These are phyloP conservation scores for Eubucco bourcierii DNA, from an alignment of 2,113 vertebrate genomes.

Conservation along the genomic window DNA sequence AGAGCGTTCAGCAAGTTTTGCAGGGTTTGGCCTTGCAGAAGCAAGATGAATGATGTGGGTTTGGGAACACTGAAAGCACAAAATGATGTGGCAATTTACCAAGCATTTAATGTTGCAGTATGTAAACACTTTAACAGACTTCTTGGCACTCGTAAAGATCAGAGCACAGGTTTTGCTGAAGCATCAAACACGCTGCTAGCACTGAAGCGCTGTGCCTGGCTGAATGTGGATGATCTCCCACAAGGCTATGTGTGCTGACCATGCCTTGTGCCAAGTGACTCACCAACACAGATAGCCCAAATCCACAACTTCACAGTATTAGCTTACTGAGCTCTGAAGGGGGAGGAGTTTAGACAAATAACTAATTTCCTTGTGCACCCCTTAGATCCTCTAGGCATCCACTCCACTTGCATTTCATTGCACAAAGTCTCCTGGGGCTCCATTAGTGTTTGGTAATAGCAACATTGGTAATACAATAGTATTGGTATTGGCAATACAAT, in stretches of 20 bases:
- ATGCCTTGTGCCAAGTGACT: not conserved
- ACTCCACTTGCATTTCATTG: not conserved
- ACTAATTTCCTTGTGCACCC: not conserved
- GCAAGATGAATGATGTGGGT: not conserved
- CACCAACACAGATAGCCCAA: not conserved
- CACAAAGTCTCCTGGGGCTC: not conserved
- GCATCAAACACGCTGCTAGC: not conserved
- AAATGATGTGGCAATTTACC: conserved; percentile 38
- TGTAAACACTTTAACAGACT: conserved; percentile 25
- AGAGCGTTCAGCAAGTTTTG: conserved; percentile 32
- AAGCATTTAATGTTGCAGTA: conserved; percentile 29
- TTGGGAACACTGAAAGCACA: not conserved
- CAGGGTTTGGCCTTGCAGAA: conserved; percentile 14
- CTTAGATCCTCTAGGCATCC: not conserved
- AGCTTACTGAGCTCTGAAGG: not conserved
- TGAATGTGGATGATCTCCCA: not conserved
- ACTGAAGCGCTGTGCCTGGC: not conserved
- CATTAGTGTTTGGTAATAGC: not conserved
- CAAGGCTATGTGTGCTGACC: accelerated
- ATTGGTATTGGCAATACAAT: no score
- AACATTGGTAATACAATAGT: no score
- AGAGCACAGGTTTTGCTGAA: not conserved
- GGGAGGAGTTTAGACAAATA: not conserved
- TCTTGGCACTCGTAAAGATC: conserved; percentile 12
- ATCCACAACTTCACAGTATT: not conserved